phyloP scores from a whole-genome alignment of 2,797 vertebrate genomes.

The Epinephelus coioides region DNA sequence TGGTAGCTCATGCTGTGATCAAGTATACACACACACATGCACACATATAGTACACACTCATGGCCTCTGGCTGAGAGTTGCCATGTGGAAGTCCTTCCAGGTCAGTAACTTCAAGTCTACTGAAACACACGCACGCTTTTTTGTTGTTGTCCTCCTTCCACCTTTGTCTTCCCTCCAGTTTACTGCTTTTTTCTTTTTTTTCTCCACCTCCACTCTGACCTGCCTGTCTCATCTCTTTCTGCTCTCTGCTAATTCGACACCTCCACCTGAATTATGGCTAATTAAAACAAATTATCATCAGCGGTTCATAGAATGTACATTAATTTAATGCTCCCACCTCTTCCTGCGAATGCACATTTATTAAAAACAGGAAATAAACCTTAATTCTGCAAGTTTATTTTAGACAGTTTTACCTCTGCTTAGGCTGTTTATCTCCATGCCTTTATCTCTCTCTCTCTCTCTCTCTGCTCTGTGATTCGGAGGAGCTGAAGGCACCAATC shows the following conservation, averaged over 20 bases:
- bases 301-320: background rate
- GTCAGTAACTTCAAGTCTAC: constrained; percentile 50
- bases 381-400: background rate
- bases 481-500: constrained; percentile 47
- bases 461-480: background rate
- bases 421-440: background rate
- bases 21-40: constrained; percentile 18
- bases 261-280: background rate
- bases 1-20: constrained; percentile 31
- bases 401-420: background rate
- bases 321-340: background rate
- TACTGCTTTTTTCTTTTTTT: background rate
- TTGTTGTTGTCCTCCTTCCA: constrained; percentile 25
- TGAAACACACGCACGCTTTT: constrained; percentile 25
- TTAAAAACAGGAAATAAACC: background rate
- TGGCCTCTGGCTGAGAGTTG: constrained; percentile 53
- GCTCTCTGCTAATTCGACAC: background rate
- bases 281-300: background rate
- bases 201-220: background rate
- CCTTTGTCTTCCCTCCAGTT: constrained; percentile 32
- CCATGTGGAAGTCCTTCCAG: constrained; percentile 66
- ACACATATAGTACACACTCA: background rate
- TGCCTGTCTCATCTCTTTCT: background rate
- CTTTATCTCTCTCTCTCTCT: background rate
- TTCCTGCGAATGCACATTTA: background rate